Evolutionary conservation across 2,888 invertebrate species (phyloP), one percentile per base, ranked within the genome.

Genomic region (Microctonus aethiopoides): DNA sequence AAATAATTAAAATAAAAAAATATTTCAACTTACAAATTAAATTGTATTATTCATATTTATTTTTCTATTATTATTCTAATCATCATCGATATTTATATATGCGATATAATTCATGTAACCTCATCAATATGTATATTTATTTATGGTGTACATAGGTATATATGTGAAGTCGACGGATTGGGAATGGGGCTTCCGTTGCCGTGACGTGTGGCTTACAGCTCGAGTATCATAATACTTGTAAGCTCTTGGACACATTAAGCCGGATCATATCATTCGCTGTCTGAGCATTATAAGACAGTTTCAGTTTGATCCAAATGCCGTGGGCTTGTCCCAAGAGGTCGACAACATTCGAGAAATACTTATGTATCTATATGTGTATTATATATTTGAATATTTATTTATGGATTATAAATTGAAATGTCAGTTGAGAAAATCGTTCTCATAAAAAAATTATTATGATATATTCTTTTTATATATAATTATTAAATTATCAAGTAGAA

Each of bases 141-240:
- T 57, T 59, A 51, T 62, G 64, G 46, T 57, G 36, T 64, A 60
- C 60, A 16, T 61, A 51, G n/a, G n/a, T n/a, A n/a, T n/a, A 61
- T 81, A 82, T 83, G 82, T 84, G 77, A 80, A 77, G 83, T 82
- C 83, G 79, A 79, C 78, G 78, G 78, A 79, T 76, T 77, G 72
- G 71, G 76, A 73, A 70, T 72, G 78, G 79, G 84, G 84, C 83
- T 84, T 84, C 85, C 74, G 46, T 46, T 46, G 16, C 66, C 76
- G 77, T 81, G 26, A 26, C 77, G 77, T 77, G 79, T 80, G 81
- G 20, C 46, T 46, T 46, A 46, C 83, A 83, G 77, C 71, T 65
- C 70, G 79, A 74, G 79, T 84, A 85, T 84, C 84, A 82, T 84
- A 83, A 85, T 85, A 82, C 84, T 80, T 75, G 78, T 80, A 80